phyloP scores from a whole-genome alignment of 2,113 vertebrate species.

The Garra rufa region DNA sequence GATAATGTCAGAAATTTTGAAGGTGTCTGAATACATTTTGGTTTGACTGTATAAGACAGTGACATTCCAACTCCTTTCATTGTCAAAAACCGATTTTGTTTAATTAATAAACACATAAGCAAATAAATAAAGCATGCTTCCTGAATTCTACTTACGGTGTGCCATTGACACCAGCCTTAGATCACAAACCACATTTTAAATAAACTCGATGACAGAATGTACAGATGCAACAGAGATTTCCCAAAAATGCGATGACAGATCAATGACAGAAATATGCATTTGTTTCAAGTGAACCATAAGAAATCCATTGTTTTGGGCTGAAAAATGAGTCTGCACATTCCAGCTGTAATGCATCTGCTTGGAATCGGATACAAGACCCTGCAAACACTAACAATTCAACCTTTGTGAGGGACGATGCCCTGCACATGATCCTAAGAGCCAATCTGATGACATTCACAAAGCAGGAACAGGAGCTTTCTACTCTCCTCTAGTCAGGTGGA shows the following conservation, averaged over 20 bases:
- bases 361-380: not conserved
- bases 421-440: not conserved
- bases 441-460: slow-evolving; percentile 27
- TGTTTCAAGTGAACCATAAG: slow-evolving; percentile 14
- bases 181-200: slow-evolving; percentile 7
- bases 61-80: not conserved
- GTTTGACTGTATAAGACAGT: not conserved
- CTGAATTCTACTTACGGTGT: not conserved
- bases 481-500: not conserved
- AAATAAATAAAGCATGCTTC: not conserved
- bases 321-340: slow-evolving; percentile 10
- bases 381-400: slow-evolving; percentile 31
- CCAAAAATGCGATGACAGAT: not conserved
- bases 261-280: not conserved
- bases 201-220: not conserved
- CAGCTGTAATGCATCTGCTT: slow-evolving; percentile 26
- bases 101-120: not conserved
- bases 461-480: slow-evolving; percentile 12
- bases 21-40: no score
- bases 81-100: not conserved
- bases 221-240: not conserved
- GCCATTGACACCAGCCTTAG: not conserved
- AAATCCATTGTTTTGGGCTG: slow-evolving; percentile 14
- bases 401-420: slow-evolving; percentile 28
- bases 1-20: no score